phyloP scores from a whole-genome alignment of 2,113 vertebrate species.

The Daubentonia madagascariensis region DNA sequence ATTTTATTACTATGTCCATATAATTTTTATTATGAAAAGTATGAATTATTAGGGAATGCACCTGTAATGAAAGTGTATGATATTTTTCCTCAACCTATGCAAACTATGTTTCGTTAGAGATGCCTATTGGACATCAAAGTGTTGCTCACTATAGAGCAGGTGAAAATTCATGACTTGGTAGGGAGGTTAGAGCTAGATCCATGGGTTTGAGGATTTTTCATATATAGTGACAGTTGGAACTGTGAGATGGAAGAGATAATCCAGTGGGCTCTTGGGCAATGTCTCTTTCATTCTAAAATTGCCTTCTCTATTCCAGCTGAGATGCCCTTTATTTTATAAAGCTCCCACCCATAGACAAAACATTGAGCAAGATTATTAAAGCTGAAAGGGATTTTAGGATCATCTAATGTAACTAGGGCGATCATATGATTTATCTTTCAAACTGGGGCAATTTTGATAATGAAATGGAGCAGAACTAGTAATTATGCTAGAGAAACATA shows the following conservation, averaged over 20 bases:
- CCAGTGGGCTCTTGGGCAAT: neutral
- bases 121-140: neutral
- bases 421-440: neutral
- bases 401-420: neutral
- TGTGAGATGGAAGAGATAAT: neutral
- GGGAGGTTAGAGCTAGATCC: neutral
- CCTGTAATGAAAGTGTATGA: neutral
- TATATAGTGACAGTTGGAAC: neutral
- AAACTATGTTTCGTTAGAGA: neutral
- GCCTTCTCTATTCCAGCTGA: neutral
- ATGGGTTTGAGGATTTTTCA: neutral
- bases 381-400: neutral
- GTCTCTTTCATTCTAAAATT: neutral
- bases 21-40: slow-evolving; percentile 1
- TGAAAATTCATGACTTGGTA: neutral
- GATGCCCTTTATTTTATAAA: neutral
- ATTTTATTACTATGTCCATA: neutral
- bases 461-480: neutral
- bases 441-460: neutral
- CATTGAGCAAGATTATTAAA: neutral
- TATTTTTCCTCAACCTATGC: neutral
- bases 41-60: neutral
- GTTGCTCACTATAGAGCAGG: neutral
- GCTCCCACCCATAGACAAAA: neutral
- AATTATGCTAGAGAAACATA: neutral